These are phyloP conservation scores for Manduca sexta DNA, from an alignment of 1,140 invertebrate species.

Conservation along the genomic window DNA sequence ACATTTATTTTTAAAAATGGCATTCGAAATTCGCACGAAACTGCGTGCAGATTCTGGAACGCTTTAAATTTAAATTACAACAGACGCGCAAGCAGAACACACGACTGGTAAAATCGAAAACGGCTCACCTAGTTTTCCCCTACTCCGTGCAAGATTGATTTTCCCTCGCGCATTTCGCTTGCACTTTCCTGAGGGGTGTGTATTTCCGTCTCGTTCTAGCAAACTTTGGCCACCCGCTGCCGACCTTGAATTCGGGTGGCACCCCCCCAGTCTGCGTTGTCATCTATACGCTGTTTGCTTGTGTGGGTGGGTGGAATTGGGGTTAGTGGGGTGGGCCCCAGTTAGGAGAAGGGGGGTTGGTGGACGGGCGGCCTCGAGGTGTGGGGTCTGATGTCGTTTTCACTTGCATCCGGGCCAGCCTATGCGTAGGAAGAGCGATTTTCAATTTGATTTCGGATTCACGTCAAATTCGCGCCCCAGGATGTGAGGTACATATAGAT, in stretches of 20 bases:
- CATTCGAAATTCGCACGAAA: no score
- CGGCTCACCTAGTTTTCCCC: slow-evolving; percentile 64
- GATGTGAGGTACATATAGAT: no score
- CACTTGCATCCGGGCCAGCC: slow-evolving; percentile 56
- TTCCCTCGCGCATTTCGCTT: slow-evolving; percentile 64
- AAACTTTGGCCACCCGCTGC: slow-evolving; percentile 27
- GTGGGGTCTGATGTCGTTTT: slow-evolving; percentile 37
- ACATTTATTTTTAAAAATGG: no score
- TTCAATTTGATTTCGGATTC: slow-evolving; percentile 37
- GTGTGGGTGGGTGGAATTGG: slow-evolving; percentile 45
- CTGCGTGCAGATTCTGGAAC: neutral
- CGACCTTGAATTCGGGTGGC: slow-evolving; percentile 56
- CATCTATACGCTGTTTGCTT: slow-evolving; percentile 24
- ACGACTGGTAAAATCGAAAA: slow-evolving; percentile 26
- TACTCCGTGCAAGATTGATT: slow-evolving; percentile 67
- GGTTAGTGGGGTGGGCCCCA: slow-evolving; percentile 52
- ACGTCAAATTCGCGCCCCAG: slow-evolving; percentile 22
- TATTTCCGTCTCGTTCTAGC: slow-evolving; percentile 38
- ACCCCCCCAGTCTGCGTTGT: slow-evolving; percentile 30
- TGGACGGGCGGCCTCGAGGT: no score
- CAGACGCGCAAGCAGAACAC: slow-evolving; percentile 9
- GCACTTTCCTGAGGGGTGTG: slow-evolving; percentile 53
- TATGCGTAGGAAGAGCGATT: slow-evolving; percentile 27
- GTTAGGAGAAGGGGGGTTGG: no score
- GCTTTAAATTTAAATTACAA: slow-evolving; percentile 16